Base-by-base conservation (phyloP, 2,113 vertebrate species). In the Oenanthe oenanthe region DNA sequence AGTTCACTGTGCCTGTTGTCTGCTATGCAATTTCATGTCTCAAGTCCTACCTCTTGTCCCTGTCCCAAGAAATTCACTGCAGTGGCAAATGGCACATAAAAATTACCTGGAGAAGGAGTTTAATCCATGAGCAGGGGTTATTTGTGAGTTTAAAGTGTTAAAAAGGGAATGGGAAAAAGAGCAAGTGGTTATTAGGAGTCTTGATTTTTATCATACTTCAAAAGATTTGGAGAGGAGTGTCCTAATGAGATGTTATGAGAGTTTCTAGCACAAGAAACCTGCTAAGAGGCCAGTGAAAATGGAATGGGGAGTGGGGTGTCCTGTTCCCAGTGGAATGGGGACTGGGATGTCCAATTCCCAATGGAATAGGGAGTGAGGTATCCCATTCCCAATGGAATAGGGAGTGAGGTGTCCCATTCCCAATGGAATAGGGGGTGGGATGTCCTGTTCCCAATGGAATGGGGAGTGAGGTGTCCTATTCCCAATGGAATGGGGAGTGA, bases 1-100 rank as follows among this genome's bases (percentile, higher is more conserved):
- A 92, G 85, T 68, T 94, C 40, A 88, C 58, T 4, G 32, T 65
- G 84, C 78, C 90, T 47, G n/a, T 81, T 88, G 75, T 88, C 86
- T 79, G 75, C 56, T 74, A 67, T 18, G 66, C 21, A 25, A 45
- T 48, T 95, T 68, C 71, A 42, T 72, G 60, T 65, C 63, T 48
- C 47, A 48, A 24, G 60, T 56, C 21, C 80, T 56, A 7, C 72
- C 50, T 75, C 78, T 73, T 42, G 47, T 19, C 61, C 40, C 5
- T 10, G 34, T 18, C 29, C 38, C 45, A 18, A 71, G 34, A 68
- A 85, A 82, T 80, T 51, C 61, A 26, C 3, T 22, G 48, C 43
- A 36, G 25, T 28, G 48, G 14, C 25, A 87, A 85, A 77, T 12
- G 34, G 24, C 25, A 47, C 24, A 2, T 60, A 50, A 73, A 51